Conservation (phyloP, 2,113 vertebrate genomes). For the Tragelaphus buxtoni region DNA sequence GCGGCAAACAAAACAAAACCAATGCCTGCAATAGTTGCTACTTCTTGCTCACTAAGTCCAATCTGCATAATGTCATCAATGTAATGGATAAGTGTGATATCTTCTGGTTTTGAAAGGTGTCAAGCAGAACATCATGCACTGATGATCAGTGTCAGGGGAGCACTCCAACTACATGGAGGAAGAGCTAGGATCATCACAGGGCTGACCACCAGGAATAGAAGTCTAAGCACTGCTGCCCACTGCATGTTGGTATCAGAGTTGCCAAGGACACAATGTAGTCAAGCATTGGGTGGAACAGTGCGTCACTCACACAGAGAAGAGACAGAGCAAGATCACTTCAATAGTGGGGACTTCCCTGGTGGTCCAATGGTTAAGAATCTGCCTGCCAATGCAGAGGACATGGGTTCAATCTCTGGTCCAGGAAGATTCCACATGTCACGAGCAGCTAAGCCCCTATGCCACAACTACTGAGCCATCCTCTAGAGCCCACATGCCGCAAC, state of each 20-base stretch:
- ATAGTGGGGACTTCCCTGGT: neutral
- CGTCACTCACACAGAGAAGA: neutral
- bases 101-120: neutral
- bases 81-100: neutral
- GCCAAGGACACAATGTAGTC: neutral
- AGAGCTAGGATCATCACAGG: neutral
- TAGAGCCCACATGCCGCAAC: neutral
- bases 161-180: neutral
- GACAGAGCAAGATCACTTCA: neutral
- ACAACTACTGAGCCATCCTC: neutral
- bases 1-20: neutral
- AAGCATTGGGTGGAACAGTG: neutral
- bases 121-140: neutral
- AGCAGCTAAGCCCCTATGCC: neutral
- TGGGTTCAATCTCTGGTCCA: neutral
- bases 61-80: neutral
- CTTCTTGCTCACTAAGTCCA: neutral
- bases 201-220: neutral
- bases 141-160: neutral
- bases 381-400: neutral
- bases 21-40: no score
- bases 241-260: neutral
- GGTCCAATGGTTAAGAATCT: neutral
- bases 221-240: neutral
- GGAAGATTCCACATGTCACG: neutral